A percentile compares a stretch with the other conserved stretches of the same genome.
phyloP scores from a whole-genome alignment of 2,113 vertebrate species.

The Columbina picui region DNA sequence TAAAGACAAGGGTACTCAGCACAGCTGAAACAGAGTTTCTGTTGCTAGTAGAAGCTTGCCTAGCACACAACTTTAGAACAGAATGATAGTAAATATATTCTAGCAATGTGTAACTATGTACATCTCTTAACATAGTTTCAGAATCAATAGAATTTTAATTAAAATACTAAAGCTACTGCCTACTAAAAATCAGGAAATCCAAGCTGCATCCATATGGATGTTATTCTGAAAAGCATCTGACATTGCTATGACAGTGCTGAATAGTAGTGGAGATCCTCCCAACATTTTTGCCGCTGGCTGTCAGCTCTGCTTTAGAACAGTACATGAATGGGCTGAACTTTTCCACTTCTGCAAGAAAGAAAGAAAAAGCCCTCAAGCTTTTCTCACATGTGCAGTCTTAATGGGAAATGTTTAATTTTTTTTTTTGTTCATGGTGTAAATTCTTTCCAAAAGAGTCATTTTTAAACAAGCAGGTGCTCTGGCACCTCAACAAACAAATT shows the following conservation, averaged over 20 bases:
- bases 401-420: background rate
- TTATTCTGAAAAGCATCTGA: background rate
- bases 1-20: background rate
- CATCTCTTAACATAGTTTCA: background rate
- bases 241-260: background rate
- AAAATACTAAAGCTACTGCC: background rate
- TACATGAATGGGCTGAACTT: background rate
- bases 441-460: background rate
- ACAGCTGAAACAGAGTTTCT: background rate
- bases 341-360: background rate
- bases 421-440: background rate
- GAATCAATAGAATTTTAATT: background rate
- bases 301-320: background rate
- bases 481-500: background rate
- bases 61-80: background rate
- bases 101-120: fast-evolving
- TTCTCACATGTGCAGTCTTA: background rate
- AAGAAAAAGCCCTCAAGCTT: background rate
- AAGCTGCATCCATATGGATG: background rate
- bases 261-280: fast-evolving
- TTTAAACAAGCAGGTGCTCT: background rate
- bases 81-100: background rate
- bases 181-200: background rate
- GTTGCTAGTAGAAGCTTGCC: background rate
- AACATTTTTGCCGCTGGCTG: background rate